Evolutionary conservation across 2,113 vertebrate species (phyloP).

Genomic region (Melanerpes aurifrons): DNA sequence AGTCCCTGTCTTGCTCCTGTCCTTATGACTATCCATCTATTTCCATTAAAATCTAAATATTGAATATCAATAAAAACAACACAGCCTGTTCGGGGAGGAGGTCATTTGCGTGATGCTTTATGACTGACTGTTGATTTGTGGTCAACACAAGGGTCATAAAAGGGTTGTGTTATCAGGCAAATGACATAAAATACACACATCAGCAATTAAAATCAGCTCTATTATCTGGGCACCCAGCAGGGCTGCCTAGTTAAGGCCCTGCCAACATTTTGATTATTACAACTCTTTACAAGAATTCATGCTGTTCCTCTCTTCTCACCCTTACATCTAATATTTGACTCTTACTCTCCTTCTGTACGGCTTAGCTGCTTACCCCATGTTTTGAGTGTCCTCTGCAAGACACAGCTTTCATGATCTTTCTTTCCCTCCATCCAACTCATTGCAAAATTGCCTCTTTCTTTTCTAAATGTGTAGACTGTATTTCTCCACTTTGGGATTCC

Average conservation of each 20-base stretch:
- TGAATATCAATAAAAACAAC: slow-evolving; percentile 47
- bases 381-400: neutral
- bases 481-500: neutral
- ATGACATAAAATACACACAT: slow-evolving; percentile 9
- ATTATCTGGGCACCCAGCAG: slow-evolving; percentile 33
- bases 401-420: neutral
- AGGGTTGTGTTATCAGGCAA: slow-evolving; percentile 15
- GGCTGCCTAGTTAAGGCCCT: slow-evolving; percentile 54
- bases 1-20: neutral
- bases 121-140: slow-evolving; percentile 47
- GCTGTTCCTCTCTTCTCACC: slow-evolving; percentile 32
- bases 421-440: neutral
- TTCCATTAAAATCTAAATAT: slow-evolving; percentile 64
- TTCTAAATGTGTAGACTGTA: rapidly evolving
- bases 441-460: neutral
- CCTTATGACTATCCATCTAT: neutral
- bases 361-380: neutral
- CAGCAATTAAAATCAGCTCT: slow-evolving; percentile 61
- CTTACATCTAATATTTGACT: slow-evolving; percentile 15
- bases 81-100: slow-evolving; percentile 4
- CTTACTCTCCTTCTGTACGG: neutral
- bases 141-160: slow-evolving; percentile 9
- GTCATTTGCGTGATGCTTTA: neutral
- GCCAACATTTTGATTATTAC: slow-evolving; percentile 50
- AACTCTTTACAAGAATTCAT: slow-evolving; percentile 38